These are phyloP conservation scores for Trematomus loennbergii DNA, from an alignment of 2,113 vertebrate genomes.

Conservation along the genomic window DNA sequence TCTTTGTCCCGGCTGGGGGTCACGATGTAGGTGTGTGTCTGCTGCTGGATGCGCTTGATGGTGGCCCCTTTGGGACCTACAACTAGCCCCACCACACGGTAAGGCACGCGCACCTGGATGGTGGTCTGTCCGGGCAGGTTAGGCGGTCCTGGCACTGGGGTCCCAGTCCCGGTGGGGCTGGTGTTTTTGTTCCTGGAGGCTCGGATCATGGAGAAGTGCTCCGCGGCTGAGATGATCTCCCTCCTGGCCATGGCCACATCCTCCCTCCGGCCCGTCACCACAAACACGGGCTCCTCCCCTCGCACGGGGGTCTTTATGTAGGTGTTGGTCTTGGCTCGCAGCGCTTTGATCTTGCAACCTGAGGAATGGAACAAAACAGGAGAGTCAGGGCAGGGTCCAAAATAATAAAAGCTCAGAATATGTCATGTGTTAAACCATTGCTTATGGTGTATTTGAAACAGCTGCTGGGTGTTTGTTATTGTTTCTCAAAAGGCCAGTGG, in stretches of 20 bases:
- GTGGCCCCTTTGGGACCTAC: constrained; percentile 97
- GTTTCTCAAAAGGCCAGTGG: constrained; percentile 12
- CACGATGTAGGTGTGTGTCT: constrained; percentile 98
- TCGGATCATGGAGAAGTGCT: constrained; percentile 98
- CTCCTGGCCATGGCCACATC: constrained; percentile 97
- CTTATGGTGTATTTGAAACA: constrained; percentile 26
- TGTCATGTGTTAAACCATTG: constrained; percentile 20
- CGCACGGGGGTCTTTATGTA: constrained; percentile 99
- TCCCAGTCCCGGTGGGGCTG: constrained; percentile 84
- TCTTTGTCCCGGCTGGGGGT: constrained; percentile 97
- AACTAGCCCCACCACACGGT: constrained; percentile 95
- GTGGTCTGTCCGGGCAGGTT: constrained; percentile 96
- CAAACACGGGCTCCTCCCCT: constrained; percentile 98
- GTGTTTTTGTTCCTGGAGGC: constrained; percentile 95
- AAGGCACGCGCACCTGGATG: constrained; percentile 97
- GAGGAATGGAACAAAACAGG: constrained; percentile 1
- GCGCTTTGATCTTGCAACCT: constrained; percentile 99
- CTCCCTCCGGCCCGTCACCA: constrained; percentile 97
- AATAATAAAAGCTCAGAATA: constrained; percentile 19
- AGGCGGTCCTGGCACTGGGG: constrained; percentile 90
- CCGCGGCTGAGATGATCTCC: constrained; percentile 97
- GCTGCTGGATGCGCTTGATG: constrained; percentile 97
- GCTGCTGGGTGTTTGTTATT: constrained; percentile 50
- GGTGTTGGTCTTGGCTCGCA: constrained; percentile 98
- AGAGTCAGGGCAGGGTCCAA: constrained; percentile 23